Percentiles rank a stretch among this genome's conserved stretches.
Conservation (phyloP, 30 jellyfish, hydroid and myxozoan genomes). For the Cassiopea xamachana region DNA sequence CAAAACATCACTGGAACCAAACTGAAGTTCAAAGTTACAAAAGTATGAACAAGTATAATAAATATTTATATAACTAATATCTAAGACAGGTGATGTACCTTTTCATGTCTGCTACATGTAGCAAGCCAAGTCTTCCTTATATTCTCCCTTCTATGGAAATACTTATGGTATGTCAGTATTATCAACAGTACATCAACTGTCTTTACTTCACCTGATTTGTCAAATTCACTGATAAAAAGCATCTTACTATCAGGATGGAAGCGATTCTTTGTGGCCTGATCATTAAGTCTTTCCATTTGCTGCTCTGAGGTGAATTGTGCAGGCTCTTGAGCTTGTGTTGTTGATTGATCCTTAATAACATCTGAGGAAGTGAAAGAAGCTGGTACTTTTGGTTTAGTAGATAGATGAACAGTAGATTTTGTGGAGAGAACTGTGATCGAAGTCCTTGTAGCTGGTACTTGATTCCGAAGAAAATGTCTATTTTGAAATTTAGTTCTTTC, state of each 20-base stretch:
- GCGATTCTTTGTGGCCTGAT: background rate
- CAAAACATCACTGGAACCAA: too few species aligned
- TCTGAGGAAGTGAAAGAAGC: background rate
- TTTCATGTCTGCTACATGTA: background rate
- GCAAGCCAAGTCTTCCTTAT: slow-evolving; percentile 41
- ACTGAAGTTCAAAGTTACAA: too few species aligned
- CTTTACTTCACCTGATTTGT: background rate
- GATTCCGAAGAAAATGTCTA: background rate
- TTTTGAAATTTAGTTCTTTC: background rate
- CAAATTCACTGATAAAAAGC: slow-evolving; percentile 24
- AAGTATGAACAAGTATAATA: too few species aligned
- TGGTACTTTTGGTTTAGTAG: too few species aligned
- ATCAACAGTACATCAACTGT: slow-evolving; percentile 21
- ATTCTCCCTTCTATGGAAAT: slow-evolving; percentile 1
- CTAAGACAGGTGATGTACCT: background rate
- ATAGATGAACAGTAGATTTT: too few species aligned
- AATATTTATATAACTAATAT: too few species aligned
- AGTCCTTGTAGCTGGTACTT: too few species aligned
- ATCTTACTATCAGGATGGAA: slow-evolving; percentile 25
- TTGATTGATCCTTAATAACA: background rate
- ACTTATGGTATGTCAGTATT: slow-evolving; percentile 11
- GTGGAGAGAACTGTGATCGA: too few species aligned
- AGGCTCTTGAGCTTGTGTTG: background rate
- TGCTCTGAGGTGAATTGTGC: background rate
- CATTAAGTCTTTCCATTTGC: background rate